Percentiles rank a stretch among this genome's conserved stretches.
Conservation (phyloP, 2,113 vertebrate species). For the Cygnus atratus region DNA sequence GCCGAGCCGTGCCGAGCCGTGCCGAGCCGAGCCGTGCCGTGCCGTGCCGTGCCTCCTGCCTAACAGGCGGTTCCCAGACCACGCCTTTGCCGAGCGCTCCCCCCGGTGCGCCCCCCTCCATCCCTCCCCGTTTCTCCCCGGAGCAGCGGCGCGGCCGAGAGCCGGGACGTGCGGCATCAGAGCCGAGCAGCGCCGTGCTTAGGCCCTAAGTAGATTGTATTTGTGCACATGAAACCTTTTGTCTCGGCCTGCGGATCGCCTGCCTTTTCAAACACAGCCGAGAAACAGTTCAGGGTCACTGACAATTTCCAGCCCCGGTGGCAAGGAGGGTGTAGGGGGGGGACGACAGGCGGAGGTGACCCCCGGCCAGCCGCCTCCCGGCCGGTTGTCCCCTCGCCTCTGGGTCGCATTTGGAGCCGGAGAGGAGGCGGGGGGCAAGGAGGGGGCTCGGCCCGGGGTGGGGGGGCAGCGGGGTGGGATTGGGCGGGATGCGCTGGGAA, state of each 20-base stretch:
- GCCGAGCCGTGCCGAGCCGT: too few species aligned
- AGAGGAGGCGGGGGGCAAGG: background rate
- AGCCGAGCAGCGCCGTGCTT: background rate
- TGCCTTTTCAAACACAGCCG: constrained; percentile 8
- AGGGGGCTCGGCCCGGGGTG: too few species aligned
- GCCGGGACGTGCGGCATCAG: background rate
- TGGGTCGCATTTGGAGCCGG: background rate
- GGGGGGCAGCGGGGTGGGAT: background rate
- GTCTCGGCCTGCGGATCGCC: constrained; percentile 44
- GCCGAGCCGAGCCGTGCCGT: too few species aligned
- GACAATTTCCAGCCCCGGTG: background rate
- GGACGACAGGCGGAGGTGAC: background rate
- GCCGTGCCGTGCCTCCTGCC: background rate
- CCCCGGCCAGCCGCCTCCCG: background rate
- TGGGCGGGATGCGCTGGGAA: background rate
- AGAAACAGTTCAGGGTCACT: constrained; percentile 43
- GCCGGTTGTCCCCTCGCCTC: background rate
- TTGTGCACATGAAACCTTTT: constrained; percentile 62
- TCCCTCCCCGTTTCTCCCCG: background rate
- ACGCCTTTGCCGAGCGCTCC: background rate
- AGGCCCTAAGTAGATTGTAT: constrained; percentile 4
- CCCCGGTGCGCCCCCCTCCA: background rate
- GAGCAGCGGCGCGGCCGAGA: background rate
- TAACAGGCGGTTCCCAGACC: background rate
- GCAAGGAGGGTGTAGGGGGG: background rate